A percentile compares a stretch with the other conserved stretches of the same genome.
phyloP scores from a whole-genome alignment of 2,888 invertebrate species.

The Melanargia galathea region DNA sequence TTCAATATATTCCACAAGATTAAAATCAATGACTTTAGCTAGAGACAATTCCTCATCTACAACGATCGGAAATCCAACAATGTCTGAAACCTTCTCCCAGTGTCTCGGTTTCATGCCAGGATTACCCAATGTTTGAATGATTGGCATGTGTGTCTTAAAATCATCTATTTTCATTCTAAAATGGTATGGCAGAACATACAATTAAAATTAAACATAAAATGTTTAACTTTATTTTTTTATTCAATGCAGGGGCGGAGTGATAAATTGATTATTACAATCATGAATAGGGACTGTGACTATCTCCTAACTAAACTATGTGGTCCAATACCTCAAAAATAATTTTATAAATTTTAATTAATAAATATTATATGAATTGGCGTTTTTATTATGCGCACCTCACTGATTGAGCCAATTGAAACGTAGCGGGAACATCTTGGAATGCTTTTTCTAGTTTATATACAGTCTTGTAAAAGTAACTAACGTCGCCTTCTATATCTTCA shows the following conservation, averaged over 20 bases:
- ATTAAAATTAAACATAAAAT: background rate
- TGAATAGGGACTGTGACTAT: too few species aligned
- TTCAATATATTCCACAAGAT: conserved; percentile 92
- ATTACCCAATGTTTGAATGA: conserved; percentile 96
- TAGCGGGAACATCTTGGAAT: conserved; percentile 89
- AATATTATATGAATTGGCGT: too few species aligned
- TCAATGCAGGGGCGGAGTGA: too few species aligned
- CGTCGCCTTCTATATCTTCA: conserved; percentile 92
- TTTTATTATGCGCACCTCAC: conserved; percentile 74
- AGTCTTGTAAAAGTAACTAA: conserved; percentile 85
- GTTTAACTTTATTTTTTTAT: too few species aligned
- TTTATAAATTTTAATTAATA: too few species aligned
- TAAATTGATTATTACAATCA: background rate
- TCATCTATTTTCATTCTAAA: conserved; percentile 86
- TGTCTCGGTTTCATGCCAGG: conserved; percentile 95
- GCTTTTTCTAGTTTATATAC: conserved; percentile 94
- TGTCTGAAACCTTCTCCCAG: conserved; percentile 97
- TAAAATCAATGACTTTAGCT: conserved; percentile 93
- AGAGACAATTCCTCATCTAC: conserved; percentile 92
- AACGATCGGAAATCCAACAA: conserved; percentile 95
- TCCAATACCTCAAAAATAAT: too few species aligned
- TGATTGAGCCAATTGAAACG: conserved; percentile 86
- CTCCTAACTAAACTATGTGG: too few species aligned
- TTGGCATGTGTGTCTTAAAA: conserved; percentile 93
- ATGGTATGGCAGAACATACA: background rate